These are phyloP conservation scores for Burhinus bistriatus DNA, from an alignment of 2,113 vertebrate genomes.

Conservation along the genomic window DNA sequence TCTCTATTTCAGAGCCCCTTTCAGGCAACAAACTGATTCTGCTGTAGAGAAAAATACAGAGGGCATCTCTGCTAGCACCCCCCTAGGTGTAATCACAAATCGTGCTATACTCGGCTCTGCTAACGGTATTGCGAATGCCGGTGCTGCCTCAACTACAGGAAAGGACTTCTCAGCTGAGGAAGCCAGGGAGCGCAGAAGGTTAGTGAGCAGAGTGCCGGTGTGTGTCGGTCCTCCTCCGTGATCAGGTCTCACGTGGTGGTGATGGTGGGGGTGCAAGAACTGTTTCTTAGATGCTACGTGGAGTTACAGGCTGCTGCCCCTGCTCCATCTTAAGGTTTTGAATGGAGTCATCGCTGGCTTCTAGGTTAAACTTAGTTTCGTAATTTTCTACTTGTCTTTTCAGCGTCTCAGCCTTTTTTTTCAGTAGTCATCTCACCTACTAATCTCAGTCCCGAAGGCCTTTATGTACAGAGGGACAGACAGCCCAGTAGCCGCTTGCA, in stretches of 20 bases:
- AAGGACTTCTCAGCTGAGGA: slow-evolving; percentile 70
- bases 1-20: slow-evolving; percentile 74
- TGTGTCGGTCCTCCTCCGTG: neutral
- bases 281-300: neutral
- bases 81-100: slow-evolving; percentile 77
- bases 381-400: neutral
- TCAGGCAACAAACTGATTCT: slow-evolving; percentile 69
- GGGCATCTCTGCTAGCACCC: slow-evolving; percentile 60
- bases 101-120: slow-evolving; percentile 60
- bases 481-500: accelerated
- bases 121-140: slow-evolving; percentile 49
- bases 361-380: neutral
- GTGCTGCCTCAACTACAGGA: slow-evolving; percentile 41
- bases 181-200: slow-evolving; percentile 76
- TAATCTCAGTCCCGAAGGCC: neutral
- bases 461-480: neutral
- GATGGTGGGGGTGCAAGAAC: neutral
- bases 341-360: neutral
- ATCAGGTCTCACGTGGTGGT: neutral
- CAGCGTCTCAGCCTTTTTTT: neutral
- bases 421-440: neutral
- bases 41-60: slow-evolving; percentile 70
- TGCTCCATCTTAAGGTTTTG: neutral
- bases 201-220: slow-evolving; percentile 20
- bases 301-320: neutral